Evolutionary conservation across 2,888 invertebrate species (phyloP), one percentile per base, ranked within the genome.

Genomic region (Amiota minor): DNA sequence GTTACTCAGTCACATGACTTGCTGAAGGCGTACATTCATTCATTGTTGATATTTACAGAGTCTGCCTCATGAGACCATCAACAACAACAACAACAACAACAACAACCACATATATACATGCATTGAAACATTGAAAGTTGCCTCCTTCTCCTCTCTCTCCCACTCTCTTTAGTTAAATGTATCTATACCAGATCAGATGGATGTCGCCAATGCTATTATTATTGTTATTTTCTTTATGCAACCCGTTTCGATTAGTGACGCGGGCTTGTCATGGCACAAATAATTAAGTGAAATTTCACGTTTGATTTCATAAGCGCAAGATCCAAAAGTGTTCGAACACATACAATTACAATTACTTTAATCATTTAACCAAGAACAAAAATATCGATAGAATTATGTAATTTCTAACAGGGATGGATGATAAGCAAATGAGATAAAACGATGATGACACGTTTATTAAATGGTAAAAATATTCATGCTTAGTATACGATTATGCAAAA

Each of bases 391-490:
- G 35, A 35, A 35, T 0, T 35, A 2, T 35, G n/a, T n/a, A n/a
- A n/a, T 35, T 35, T 35, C 35, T 6, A 35, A 0, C 35, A 35
- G 6, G 4, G 35, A 35, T 35, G 35, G 81, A 81, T 72, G 80
- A 81, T 79, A 80, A 79, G 75, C 72, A 49, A 10, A 56, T 56
- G 18, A 68, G 78, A 80, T 81, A 80, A 70, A 61, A 70, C 16
- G 62, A 79, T 73, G 75, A 70, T 76, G 82, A 84, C 84, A 84
- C 81, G 80, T 83, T 83, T 84, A 83, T 83, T 83, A 83, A 83
- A 84, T 84, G 84, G 84, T 83, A 84, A 78, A 77, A 67, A 67
- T 45, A 67, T 49, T 10, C 69, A 55, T 35, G 70, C 16, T 50
- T 35, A 55, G 70, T 70, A n/a, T n/a, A n/a, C n/a, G n/a, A n/a